Percentiles rank a stretch among this genome's conserved stretches.
phyloP scores from a whole-genome alignment of 1,140 invertebrate species.

The Antheraea mylitta region DNA sequence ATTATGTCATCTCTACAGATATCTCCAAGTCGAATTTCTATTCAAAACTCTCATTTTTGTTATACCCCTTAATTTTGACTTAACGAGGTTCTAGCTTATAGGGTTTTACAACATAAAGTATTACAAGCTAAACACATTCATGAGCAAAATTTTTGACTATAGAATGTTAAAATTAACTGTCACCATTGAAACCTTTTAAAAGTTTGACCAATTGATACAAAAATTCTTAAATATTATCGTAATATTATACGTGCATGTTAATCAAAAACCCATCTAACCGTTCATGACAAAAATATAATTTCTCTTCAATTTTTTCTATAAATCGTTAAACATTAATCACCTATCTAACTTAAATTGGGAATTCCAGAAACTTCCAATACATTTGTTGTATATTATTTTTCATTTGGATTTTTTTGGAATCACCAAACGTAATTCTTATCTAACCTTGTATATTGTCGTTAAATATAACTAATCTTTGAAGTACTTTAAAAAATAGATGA shows the following conservation, averaged over 20 bases:
- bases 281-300: constrained; percentile 65
- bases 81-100: too few species aligned
- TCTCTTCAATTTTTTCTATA: constrained; percentile 44
- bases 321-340: constrained; percentile 59
- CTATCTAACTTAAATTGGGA: constrained; percentile 52
- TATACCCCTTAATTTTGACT: too few species aligned
- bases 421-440: constrained; percentile 21
- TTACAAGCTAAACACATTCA: too few species aligned
- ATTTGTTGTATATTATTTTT: background rate
- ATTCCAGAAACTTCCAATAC: constrained; percentile 2
- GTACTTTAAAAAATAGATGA: constrained; percentile 19
- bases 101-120: too few species aligned
- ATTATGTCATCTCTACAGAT: too few species aligned
- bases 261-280: constrained; percentile 30
- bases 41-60: too few species aligned
- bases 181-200: background rate
- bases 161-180: too few species aligned
- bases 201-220: constrained; percentile 9
- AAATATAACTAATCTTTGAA: constrained; percentile 43
- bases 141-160: too few species aligned
- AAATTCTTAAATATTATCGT: constrained; percentile 37
- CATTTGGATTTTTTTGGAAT: background rate
- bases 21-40: too few species aligned
- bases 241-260: constrained; percentile 47
- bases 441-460: constrained; percentile 65